Evolutionary conservation across 1,140 invertebrate genomes (phyloP), one percentile per base, ranked within the genome.

Genomic region (Drosophila sp.): DNA sequence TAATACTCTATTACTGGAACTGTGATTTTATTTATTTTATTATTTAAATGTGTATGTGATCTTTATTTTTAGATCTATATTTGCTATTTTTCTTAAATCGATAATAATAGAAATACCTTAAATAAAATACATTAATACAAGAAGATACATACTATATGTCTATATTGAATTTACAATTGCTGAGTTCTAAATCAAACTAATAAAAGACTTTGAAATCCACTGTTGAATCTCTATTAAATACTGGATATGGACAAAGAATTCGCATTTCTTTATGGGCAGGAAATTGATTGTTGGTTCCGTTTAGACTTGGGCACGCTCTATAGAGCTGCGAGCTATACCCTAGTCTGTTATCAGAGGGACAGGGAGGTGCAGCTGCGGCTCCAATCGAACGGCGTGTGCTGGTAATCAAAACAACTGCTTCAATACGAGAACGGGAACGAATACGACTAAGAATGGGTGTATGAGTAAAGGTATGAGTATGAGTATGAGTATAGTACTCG

Each of bases 301-400:
- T 18, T 8, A 4, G 56, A 34, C 16, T 61, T 34, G 32, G 61
- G 53, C 61, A 72, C 61, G 16, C 61, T 57, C 45, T 40, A 54
- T 13, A 45, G 57, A 69, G 36, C 36, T 6, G 4, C 16, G 21
- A 32, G 48, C 13, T 56, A 1, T 11, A 34, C 2, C 14, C 38
- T 18, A 36, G n/a, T 36, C 18, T 14, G 32, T 18, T 50, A 50
- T 14, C n/a, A 25, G 16, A 16, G 9, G 27, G 34, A 21, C 21
- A 2, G 11, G 13, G 7, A 43, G 46, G 36, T 38, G 36, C 67
- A 71, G 67, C 48, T 70, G 63, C 43, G 63, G 63, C 70, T 72
- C 63, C 70, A 72, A 59, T 38, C 7, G 48, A 32, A 41, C 63
- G 38, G 54, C 70, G 54, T 72, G 70, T 72, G 63, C 70, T 72